These are phyloP conservation scores for Spodoptera litura DNA, from an alignment of 1,140 invertebrate species.

Conservation along the genomic window DNA sequence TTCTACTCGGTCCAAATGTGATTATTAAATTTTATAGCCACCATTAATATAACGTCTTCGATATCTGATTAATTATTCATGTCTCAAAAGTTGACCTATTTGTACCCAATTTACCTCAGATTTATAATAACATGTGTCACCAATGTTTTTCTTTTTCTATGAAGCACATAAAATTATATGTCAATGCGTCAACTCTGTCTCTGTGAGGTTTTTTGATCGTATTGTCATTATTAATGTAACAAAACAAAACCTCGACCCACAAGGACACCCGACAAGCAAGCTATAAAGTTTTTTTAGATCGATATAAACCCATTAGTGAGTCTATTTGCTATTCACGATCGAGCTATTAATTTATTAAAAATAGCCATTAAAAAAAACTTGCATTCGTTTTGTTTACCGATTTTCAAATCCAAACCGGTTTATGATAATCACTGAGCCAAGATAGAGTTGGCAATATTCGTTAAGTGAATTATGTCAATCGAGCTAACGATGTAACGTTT, in stretches of 20 bases:
- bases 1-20: conserved; percentile 26
- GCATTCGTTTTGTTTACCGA: conserved; percentile 52
- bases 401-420: conserved; percentile 52
- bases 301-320: conserved; percentile 40
- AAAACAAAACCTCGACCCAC: conserved; percentile 19
- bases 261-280: conserved; percentile 33
- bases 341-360: conserved; percentile 50
- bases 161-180: conserved; percentile 17
- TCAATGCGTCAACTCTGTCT: conserved; percentile 10
- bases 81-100: conserved; percentile 43
- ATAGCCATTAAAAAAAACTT: conserved; percentile 42
- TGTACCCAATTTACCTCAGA: conserved; percentile 45
- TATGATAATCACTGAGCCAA: conserved; percentile 16
- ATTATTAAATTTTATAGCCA: conserved; percentile 48
- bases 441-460: conserved; percentile 33
- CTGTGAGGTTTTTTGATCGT: conserved; percentile 9
- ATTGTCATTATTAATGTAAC: conserved; percentile 34
- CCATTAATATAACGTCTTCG: conserved; percentile 48
- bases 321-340: conserved; percentile 49
- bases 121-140: conserved; percentile 37
- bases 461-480: conserved; percentile 50
- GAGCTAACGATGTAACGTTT: conserved; percentile 55
- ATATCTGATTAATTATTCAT: conserved; percentile 48
- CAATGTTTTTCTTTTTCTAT: conserved; percentile 38
- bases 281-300: conserved; percentile 39